Evolutionary conservation across 2,113 vertebrate genomes (phyloP).

Genomic region (Pimephales promelas): DNA sequence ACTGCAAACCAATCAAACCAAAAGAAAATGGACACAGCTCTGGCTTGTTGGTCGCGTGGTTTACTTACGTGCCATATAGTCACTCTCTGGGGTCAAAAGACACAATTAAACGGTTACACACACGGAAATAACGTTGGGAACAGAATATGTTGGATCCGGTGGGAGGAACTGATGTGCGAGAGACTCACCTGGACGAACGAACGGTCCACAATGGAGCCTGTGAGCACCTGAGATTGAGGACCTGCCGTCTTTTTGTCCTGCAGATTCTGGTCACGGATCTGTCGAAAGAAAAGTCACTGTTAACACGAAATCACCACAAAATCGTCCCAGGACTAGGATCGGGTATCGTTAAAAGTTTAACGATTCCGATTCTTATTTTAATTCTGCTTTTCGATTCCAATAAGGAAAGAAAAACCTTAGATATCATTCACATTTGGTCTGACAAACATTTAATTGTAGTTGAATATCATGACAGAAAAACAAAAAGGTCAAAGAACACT

Average conservation of each 20-base stretch:
- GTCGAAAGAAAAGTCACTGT: neutral
- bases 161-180: neutral
- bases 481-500: no score
- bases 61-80: slow-evolving; percentile 85
- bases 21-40: slow-evolving; percentile 62
- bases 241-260: slow-evolving; percentile 97
- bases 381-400: no score
- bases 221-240: slow-evolving; percentile 93
- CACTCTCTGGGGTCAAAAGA: slow-evolving; percentile 82
- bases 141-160: slow-evolving; percentile 54
- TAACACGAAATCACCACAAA: neutral
- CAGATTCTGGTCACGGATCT: slow-evolving; percentile 98
- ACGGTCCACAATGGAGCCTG: slow-evolving; percentile 84
- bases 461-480: no score
- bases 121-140: neutral
- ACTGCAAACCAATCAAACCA: slow-evolving; percentile 53
- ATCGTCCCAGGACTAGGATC: no score
- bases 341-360: no score
- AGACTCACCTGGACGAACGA: slow-evolving; percentile 89
- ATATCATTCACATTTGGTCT: no score
- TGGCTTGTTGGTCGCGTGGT: slow-evolving; percentile 64
- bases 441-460: no score
- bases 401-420: no score
- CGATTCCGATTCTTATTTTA: no score
- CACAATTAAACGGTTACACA: slow-evolving; percentile 75